Evolutionary conservation across 2,888 invertebrate genomes (phyloP).

Genomic region (Hanleya hanleyi): DNA sequence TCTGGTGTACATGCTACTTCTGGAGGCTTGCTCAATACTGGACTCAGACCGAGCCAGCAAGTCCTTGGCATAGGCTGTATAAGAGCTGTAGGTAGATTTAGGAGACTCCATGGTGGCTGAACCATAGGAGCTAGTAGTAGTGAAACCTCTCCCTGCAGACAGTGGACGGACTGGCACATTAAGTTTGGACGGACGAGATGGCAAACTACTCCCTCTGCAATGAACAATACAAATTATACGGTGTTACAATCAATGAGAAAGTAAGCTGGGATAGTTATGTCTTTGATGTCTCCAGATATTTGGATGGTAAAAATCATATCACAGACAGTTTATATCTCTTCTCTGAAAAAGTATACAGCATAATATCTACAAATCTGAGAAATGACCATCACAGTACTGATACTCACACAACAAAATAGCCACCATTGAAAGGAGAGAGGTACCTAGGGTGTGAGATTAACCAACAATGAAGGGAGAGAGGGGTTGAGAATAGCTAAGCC

Average conservation of each 20-base stretch:
- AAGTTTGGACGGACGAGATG: not conserved
- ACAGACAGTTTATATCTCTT: not conserved
- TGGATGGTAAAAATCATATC: not conserved
- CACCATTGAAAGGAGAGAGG: too few species aligned
- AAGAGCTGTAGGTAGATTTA: constrained; percentile 42
- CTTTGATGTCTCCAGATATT: not conserved
- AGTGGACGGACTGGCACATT: not conserved
- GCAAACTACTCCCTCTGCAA: not conserved
- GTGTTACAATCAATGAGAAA: not conserved
- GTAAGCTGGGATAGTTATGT: not conserved
- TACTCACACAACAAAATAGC: too few species aligned
- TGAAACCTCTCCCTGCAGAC: not conserved
- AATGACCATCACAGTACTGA: not conserved
- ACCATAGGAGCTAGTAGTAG: not conserved
- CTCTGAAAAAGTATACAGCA: not conserved
- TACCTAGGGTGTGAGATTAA: too few species aligned
- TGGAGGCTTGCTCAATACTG: not conserved
- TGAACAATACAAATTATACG: not conserved
- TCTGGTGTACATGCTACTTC: not conserved
- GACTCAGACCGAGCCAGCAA: constrained; percentile 48
- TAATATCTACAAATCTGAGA: not conserved
- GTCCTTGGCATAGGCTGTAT: constrained; percentile 54
- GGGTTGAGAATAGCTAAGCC: too few species aligned
- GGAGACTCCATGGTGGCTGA: not conserved
- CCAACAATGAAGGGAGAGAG: too few species aligned